Evolutionary conservation across 2,113 vertebrate species (phyloP).

Genomic region (Siniperca knerii): DNA sequence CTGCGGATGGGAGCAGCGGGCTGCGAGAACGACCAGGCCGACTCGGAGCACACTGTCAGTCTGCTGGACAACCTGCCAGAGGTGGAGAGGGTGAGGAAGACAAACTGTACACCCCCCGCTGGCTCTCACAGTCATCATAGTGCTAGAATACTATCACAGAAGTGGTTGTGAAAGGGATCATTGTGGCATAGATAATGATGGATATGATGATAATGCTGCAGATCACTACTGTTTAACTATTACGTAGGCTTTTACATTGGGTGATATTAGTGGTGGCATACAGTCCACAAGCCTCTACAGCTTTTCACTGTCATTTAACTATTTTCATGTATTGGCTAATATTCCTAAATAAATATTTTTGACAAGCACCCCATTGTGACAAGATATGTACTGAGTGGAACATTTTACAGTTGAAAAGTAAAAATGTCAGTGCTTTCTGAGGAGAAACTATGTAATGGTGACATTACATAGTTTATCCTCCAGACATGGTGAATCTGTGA

Average conservation of each 20-base stretch:
- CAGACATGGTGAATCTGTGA: no score
- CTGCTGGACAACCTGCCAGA: conserved; percentile 92
- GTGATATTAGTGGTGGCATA: conserved; percentile 10
- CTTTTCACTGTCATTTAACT: not conserved
- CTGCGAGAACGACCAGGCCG: conserved; percentile 91
- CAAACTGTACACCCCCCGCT: not conserved
- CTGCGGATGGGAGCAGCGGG: conserved; percentile 88
- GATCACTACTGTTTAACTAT: conserved; percentile 35
- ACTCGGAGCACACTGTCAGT: conserved; percentile 88
- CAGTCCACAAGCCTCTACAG: not conserved
- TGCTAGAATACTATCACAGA: not conserved
- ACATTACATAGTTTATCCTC: no score
- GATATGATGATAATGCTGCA: conserved; percentile 3
- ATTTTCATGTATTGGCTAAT: no score
- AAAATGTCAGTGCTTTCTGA: no score
- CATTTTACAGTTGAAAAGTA: no score
- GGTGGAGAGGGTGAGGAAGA: conserved; percentile 90
- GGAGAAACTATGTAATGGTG: no score
- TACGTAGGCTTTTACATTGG: not conserved
- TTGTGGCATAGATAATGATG: conserved; percentile 44
- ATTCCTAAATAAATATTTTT: not conserved
- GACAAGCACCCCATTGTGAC: not conserved
- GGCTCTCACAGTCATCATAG: not conserved
- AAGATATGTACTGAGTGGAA: not conserved
- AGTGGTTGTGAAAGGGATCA: conserved; percentile 20